Conservation (phyloP, 2,797 vertebrate genomes). For the Thamnophis elegans region DNA sequence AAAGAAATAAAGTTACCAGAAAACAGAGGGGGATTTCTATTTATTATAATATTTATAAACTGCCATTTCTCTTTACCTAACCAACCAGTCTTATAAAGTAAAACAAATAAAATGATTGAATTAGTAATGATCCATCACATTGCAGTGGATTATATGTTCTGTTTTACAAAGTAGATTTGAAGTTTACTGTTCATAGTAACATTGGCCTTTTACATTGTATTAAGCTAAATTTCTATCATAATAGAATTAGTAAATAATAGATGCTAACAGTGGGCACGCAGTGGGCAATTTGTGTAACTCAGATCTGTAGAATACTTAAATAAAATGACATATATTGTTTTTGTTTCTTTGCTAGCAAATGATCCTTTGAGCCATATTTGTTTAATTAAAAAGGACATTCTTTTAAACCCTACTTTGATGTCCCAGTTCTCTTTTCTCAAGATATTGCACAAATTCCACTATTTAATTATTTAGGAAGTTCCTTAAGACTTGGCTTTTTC, state of each 20-base stretch:
- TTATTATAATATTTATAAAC: not conserved
- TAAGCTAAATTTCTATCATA: rapidly evolving
- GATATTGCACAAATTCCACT: not conserved
- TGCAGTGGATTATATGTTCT: not conserved
- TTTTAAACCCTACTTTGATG: not conserved
- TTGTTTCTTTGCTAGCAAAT: not conserved
- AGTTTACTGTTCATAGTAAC: not conserved
- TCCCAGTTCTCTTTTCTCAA: not conserved
- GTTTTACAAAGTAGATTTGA: not conserved
- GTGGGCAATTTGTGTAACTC: not conserved
- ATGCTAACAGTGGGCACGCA: not conserved
- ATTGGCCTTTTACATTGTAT: not conserved
- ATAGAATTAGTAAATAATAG: not conserved
- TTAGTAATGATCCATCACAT: not conserved
- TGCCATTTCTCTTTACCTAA: not conserved
- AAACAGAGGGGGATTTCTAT: not conserved
- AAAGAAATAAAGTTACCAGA: not conserved
- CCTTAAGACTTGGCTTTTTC: not conserved
- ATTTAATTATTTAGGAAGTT: not conserved
- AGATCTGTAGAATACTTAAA: not conserved
- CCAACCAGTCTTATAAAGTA: not conserved
- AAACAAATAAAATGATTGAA: not conserved
- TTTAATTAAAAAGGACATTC: not conserved
- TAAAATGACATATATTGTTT: not conserved
- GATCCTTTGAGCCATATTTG: not conserved